Conservation (phyloP, 2,113 vertebrate species). For the Nyctereutes procyonoides region DNA sequence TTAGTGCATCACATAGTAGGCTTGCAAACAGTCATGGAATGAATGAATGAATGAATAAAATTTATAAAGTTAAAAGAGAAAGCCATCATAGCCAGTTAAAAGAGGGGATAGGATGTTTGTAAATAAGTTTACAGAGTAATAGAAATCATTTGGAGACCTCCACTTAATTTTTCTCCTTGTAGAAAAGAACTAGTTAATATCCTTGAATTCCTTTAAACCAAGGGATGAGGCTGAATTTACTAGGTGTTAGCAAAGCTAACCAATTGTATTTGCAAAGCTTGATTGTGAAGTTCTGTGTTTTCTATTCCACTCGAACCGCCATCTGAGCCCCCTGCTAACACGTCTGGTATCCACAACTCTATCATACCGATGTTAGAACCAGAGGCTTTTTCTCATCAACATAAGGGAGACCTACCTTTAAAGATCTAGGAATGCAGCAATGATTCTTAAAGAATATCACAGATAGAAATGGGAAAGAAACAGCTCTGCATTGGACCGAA, state of each 20-base stretch:
- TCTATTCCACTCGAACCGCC: neutral
- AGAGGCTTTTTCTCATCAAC: neutral
- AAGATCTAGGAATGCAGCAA: neutral
- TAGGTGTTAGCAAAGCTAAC: neutral
- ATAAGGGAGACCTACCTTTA: neutral
- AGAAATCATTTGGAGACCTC: neutral
- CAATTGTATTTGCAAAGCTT: neutral
- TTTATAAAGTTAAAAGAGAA: slow-evolving; percentile 25
- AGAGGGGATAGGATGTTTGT: neutral
- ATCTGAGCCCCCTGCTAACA: neutral
- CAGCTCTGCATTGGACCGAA: neutral
- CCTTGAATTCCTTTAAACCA: slow-evolving; percentile 39
- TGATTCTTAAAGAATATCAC: neutral
- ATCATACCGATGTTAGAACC: neutral
- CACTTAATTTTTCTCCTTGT: neutral
- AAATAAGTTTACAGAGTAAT: neutral
- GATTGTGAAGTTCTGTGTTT: neutral
- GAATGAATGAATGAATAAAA: neutral
- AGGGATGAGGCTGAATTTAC: neutral
- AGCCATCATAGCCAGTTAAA: neutral
- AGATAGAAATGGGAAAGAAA: neutral
- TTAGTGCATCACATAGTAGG: neutral
- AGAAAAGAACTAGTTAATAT: neutral
- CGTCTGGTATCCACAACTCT: neutral
- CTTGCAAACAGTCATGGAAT: slow-evolving; percentile 1